Evolutionary conservation across 2,888 invertebrate genomes (phyloP).

Genomic region (Pachycephus smyrnensis): DNA sequence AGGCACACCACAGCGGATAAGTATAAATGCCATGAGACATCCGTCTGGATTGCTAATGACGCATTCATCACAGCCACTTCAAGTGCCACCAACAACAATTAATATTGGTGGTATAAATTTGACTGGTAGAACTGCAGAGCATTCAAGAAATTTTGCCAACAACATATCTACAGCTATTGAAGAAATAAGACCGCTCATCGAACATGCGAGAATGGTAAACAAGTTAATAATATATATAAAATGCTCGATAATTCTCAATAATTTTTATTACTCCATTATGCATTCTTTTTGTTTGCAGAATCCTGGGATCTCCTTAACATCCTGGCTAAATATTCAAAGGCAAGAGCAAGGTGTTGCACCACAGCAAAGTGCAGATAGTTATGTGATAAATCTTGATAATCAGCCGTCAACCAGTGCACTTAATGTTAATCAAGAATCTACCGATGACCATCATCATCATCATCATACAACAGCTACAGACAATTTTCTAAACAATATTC

Average conservation of each 20-base stretch:
- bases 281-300: constrained; percentile 28
- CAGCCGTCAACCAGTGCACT: constrained; percentile 28
- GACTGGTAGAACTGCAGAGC: constrained; percentile 39
- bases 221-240: constrained; percentile 21
- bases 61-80: constrained; percentile 19
- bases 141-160: constrained; percentile 46
- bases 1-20: neutral
- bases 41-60: constrained; percentile 28
- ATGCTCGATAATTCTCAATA: constrained; percentile 1
- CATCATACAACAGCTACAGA: constrained; percentile 43
- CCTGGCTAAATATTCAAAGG: constrained; percentile 55
- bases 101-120: constrained; percentile 28
- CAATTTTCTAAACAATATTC: constrained; percentile 53
- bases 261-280: neutral
- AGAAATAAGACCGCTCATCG: constrained; percentile 76
- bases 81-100: constrained; percentile 19
- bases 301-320: constrained; percentile 51
- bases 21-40: neutral
- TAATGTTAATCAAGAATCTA: constrained; percentile 28
- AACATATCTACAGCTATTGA: constrained; percentile 69
- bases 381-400: constrained; percentile 56
- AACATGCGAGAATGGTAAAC: constrained; percentile 72
- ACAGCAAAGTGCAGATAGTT: constrained; percentile 55
- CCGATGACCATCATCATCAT: constrained; percentile 43
- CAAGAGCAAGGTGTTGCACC: constrained; percentile 65